Evolutionary conservation across 1,140 invertebrate species (phyloP).

Genomic region (Chironomus striatipennis): DNA sequence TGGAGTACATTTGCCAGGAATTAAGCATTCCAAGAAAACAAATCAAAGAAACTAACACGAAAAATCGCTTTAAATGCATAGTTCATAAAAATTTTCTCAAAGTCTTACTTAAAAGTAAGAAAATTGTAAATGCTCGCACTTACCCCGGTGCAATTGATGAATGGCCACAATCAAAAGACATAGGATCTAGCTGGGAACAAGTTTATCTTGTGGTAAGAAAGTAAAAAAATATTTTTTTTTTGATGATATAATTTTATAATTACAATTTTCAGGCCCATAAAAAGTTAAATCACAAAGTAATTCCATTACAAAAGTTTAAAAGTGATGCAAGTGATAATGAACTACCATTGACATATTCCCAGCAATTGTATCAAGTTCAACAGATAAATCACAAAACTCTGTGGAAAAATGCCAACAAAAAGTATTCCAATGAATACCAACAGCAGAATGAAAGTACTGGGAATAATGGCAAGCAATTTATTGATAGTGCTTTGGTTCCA

Average conservation of each 20-base stretch:
- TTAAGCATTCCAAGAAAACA: conserved; percentile 54
- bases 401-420: conserved; percentile 76
- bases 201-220: conserved; percentile 13
- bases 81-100: conserved; percentile 60
- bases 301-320: conserved; percentile 52
- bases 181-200: not conserved
- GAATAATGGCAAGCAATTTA: conserved; percentile 32
- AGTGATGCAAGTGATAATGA: conserved; percentile 33
- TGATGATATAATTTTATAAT: no score
- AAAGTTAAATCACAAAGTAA: conserved; percentile 53
- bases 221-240: no score
- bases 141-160: conserved; percentile 37
- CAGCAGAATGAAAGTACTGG: conserved; percentile 30
- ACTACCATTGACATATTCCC: conserved; percentile 58
- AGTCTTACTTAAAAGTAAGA: conserved; percentile 47
- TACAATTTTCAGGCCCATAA: conserved; percentile 37
- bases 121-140: conserved; percentile 39
- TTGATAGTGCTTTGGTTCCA: conserved; percentile 35
- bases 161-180: conserved; percentile 29
- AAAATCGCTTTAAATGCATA: conserved; percentile 49
- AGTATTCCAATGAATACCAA: conserved; percentile 51
- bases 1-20: conserved; percentile 53
- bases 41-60: conserved; percentile 46
- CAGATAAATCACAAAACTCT: conserved; percentile 72
- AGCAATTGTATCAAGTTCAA: conserved; percentile 68